Evolutionary conservation across 2,888 invertebrate species (phyloP), one percentile per base, ranked within the genome.

Genomic region (Agapostemon virescens): DNA sequence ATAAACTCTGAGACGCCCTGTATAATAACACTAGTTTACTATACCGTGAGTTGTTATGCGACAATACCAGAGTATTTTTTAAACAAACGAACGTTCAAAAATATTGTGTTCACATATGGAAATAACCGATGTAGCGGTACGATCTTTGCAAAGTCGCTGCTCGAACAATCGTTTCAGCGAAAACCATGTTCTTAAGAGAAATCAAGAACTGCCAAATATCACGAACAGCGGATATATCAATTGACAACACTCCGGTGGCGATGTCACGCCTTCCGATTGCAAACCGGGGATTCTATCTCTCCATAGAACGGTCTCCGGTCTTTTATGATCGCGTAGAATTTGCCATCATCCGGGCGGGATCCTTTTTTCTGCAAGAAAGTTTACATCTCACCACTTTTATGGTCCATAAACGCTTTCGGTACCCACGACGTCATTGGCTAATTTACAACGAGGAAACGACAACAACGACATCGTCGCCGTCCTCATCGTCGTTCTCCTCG

Each of bases 361-460:
- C 61, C 33, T 63, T 36, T 45, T 81, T 74, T 81, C 58, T 36
- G 66, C 69, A 66, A 81, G 69, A 76, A 81, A 26, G 71, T 81
- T 81, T 75, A 71, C 81, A 81, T 81, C 72, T 66, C 66, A 66
- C 74, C 74, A 72, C 68, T 72, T 77, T 82, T 82, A 82, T 69
- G 77, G 64, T 45, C 77, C 78, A 78, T 82, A 82, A 82, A 82
- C 71, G 74, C 70, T 77, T 82, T 82, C 68, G 77, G 71, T 49
- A 74, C 68, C 70, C 40, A 55, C 55, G 75, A 42, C 81, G 67
- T 75, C 71, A 66, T 78, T 78, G 68, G 69, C 75, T 82, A 83
- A 83, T 83, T 83, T 82, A 79, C 75, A 72, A 78, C 49, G 49
- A 82, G 77, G 77, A 77, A 82, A 69, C 70, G 33, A 67, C 64